These are phyloP conservation scores for Molossus molossus DNA, from an alignment of 2,797 vertebrate genomes.

Conservation along the genomic window DNA sequence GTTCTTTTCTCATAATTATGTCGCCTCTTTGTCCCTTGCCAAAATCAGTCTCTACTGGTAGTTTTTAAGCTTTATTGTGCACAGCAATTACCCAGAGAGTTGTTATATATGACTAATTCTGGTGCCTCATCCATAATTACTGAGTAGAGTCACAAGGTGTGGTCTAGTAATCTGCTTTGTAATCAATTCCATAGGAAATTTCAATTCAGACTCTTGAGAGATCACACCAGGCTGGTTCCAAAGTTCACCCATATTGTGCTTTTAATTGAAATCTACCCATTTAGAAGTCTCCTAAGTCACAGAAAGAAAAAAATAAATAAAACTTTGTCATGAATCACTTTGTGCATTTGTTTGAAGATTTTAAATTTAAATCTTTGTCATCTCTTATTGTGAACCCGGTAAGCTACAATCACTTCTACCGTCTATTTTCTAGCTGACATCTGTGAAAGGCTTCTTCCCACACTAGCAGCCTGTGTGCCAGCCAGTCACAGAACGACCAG, in stretches of 20 bases:
- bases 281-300: slow-evolving; percentile 53
- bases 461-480: slow-evolving; percentile 73
- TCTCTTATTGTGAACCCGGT: slow-evolving; percentile 72
- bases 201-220: slow-evolving; percentile 5
- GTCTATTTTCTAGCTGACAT: slow-evolving; percentile 81
- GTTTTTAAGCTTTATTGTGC: slow-evolving; percentile 45
- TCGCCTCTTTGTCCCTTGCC: slow-evolving; percentile 16
- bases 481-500: slow-evolving; percentile 66
- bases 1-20: neutral
- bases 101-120: slow-evolving; percentile 13
- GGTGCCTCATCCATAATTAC: slow-evolving; percentile 15
- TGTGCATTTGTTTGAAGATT: slow-evolving; percentile 60
- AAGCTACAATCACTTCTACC: slow-evolving; percentile 64
- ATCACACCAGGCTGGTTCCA: neutral
- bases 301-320: neutral
- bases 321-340: slow-evolving; percentile 66
- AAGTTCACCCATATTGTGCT: slow-evolving; percentile 11
- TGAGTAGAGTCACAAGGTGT: neutral
- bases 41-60: neutral
- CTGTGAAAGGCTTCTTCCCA: slow-evolving; percentile 84
- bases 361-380: slow-evolving; percentile 78
- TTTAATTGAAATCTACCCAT: slow-evolving; percentile 44
- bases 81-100: neutral
- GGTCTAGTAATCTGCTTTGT: neutral
- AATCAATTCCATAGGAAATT: slow-evolving; percentile 10